These are phyloP conservation scores for Gymnocheta viridis DNA, from an alignment of 2,888 invertebrate genomes.

Conservation along the genomic window DNA sequence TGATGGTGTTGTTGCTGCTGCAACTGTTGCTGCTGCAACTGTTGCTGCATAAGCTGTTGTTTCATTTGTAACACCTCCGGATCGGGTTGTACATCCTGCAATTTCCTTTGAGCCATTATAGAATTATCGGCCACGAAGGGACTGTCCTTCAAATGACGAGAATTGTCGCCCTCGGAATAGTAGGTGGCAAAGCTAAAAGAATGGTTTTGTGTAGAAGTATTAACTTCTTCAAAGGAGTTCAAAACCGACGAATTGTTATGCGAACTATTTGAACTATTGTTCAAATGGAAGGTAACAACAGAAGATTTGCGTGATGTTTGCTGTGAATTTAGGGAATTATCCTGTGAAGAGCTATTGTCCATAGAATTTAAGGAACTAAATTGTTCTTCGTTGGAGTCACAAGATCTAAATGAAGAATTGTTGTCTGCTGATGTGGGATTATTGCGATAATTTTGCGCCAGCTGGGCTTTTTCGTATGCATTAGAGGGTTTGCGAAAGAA, in stretches of 20 bases:
- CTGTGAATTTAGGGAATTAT: conserved; percentile 71
- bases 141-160: conserved; percentile 32
- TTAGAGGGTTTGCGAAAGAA: conserved; percentile 79
- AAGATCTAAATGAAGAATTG: conserved; percentile 63
- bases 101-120: conserved; percentile 77
- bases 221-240: conserved; percentile 52
- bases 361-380: conserved; percentile 76
- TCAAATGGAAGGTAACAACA: conserved; percentile 80
- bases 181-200: conserved; percentile 78
- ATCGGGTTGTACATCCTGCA: conserved; percentile 79
- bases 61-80: conserved; percentile 80
- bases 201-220: conserved; percentile 62
- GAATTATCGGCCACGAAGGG: conserved; percentile 73
- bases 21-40: conserved; percentile 68
- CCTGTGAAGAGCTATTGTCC: conserved; percentile 77
- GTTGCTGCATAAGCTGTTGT: conserved; percentile 72
- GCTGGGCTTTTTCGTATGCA: conserved; percentile 66
- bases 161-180: conserved; percentile 70
- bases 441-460: conserved; percentile 46
- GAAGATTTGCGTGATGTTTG: conserved; percentile 80
- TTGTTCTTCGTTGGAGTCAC: conserved; percentile 70
- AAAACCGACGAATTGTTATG: conserved; percentile 68
- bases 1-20: conserved; percentile 66
- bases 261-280: conserved; percentile 66
- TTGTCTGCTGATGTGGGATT: conserved; percentile 63